Conservation (phyloP, 2,888 invertebrate genomes). For the Podabrus alpinus region DNA sequence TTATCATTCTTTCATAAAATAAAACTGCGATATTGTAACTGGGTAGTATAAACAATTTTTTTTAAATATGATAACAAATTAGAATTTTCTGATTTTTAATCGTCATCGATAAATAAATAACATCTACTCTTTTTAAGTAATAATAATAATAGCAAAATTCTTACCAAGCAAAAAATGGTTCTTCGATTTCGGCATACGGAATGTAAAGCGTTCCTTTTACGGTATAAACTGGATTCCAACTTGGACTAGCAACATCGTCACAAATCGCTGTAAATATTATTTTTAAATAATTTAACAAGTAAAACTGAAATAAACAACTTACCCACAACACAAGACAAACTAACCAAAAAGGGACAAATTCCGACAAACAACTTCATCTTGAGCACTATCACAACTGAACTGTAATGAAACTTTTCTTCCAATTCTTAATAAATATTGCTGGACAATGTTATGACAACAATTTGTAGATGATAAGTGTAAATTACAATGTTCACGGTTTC, state of each 20-base stretch:
- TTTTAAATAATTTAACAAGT: neutral
- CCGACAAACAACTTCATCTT: neutral
- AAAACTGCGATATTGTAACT: neutral
- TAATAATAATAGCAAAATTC: conserved; percentile 32
- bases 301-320: neutral
- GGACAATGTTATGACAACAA: neutral
- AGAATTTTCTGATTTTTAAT: neutral
- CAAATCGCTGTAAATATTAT: neutral
- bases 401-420: neutral
- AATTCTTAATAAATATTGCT: neutral
- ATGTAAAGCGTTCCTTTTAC: conserved; percentile 80
- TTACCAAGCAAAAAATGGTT: conserved; percentile 88
- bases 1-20: no score
- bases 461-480: neutral
- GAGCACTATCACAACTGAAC: neutral
- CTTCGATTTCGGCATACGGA: conserved; percentile 91
- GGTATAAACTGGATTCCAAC: conserved; percentile 74
- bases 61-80: neutral
- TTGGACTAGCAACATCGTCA: conserved; percentile 55
- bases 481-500: neutral
- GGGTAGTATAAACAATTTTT: neutral
- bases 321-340: neutral
- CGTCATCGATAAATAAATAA: neutral
- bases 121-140: neutral
- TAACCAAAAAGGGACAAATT: neutral